Evolutionary conservation across 2,113 vertebrate species (phyloP), one percentile per base, ranked within the genome.

Genomic region (Rhynchopsitta pachyrhyncha): DNA sequence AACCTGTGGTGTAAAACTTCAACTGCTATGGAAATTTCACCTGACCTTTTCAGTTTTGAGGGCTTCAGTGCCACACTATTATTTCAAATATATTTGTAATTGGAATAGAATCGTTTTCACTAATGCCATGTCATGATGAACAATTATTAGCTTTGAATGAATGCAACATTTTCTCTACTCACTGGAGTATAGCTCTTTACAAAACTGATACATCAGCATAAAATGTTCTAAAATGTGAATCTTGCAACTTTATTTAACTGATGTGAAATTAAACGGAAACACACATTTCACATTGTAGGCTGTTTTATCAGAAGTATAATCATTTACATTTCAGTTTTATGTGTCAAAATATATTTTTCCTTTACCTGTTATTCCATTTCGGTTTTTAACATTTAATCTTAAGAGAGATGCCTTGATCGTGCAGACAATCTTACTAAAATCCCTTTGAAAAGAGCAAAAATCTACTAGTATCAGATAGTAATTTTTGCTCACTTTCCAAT

Each of bases 231-330:
- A 67, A 87, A 41, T 82, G 85, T 87, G 84, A 90, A 35, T 57
- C 52, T 96, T 96, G 88, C 59, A 92, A 73, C 60, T 95, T 96
- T 79, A 57, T 90, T 91, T 90, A 91, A 87, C 35, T 82, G 39
- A 94, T 88, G 86, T 64, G 84, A 96, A 95, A 94, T 82, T 39
- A 94, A 95, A 84, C 60, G 44, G 44, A 93, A 92, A 93, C 11
- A 33, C 11, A 62, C 24, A 47, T 78, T 81, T 81, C 88, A 95
- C 49, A 80, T 49, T 79, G 70, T 35, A 83, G 64, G 42, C 52
- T 37, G n/a, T 93, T 95, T 78, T 41, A 90, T 46, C 68, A 90
- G 49, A 90, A 87, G 52, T 7, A 23, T 50, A 60, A 86, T 92
- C 24, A 94, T 88, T 96, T 95, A 75, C 37, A 60, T 88, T 94